Evolutionary conservation across 1,140 invertebrate species (phyloP), one percentile per base, ranked within the genome.

Genomic region (Bilobella aurantiaca): DNA sequence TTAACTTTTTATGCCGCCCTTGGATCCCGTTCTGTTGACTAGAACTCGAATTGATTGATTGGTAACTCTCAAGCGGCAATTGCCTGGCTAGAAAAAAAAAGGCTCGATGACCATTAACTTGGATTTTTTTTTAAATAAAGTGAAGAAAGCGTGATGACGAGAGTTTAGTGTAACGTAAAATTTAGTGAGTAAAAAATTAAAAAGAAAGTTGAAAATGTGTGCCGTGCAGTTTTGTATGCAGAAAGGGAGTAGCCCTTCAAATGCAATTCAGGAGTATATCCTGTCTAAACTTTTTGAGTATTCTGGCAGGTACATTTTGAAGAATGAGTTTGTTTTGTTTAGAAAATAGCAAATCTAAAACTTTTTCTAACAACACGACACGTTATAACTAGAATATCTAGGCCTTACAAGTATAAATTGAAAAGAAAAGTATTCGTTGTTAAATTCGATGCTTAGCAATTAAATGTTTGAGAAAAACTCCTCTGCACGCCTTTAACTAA

Each of bases 261-360:
- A n/a, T n/a, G n/a, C n/a, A n/a, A n/a, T n/a, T 18, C 21, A 8
- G 21, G 49, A 53, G 8, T 23, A 8, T 12, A 8, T 53, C 8
- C 49, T 53, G 5, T 53, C 25, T 53, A 5, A 53, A 8, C 8
- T 53, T 30, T 59, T 59, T 59, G 58, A 59, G 58, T 59, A 59
- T 59, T 59, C 30, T 28, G 27, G 58, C 58, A 59, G 58, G 58
- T 59, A 59, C 58, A 28, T 59, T 59, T 32, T 59, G 27, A 59
- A 30, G 30, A 59, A 18, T 57, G 18, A 57, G 25, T 14, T 59
- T 59, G 25, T 16, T 27, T 30, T 59, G 5, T 30, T 30, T 59
- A 27, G 58, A 59, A 32, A 59, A 59, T 30, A 59, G 28, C 12
- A 59, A 59, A 32, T 23, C 23, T 14, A 32, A 59, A 14, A 59